Evolutionary conservation across 2,113 vertebrate genomes (phyloP), one percentile per base, ranked within the genome.

Genomic region (Agapornis roseicollis): DNA sequence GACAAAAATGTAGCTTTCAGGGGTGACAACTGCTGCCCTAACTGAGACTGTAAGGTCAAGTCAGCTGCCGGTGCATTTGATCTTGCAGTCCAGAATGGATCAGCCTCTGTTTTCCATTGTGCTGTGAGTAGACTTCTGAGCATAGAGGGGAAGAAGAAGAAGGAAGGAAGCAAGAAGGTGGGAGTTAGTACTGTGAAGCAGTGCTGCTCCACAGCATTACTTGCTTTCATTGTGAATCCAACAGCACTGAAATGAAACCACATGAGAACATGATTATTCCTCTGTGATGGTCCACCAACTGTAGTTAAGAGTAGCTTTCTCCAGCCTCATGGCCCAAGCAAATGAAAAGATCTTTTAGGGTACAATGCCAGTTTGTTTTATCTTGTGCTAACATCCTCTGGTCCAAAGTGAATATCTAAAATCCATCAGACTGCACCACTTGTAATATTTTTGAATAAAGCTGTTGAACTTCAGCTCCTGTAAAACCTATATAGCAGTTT

Each of bases 381-480:
- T 93, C 96, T 95, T 89, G 82, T 71, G 88, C 53, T 77, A 78
- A 69, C 44, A 58, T 87, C 64, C 71, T 95, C 41, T 79, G 79
- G 85, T 66, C 92, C 91, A 82, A 96, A 96, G 89, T 85, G 93
- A 95, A 76, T 94, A 93, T 97, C 71, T 96, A 93, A 97, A 96
- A 95, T 96, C 83, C 92, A 94, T 97, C 96, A 93, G 92, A 94
- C 70, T 81, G 72, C 66, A 90, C 85, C 91, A 89, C 80, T 96
- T 97, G 77, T 95, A 93, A 92, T 97, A 96, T 95, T 97, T 98
- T 93, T 94, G 92, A 95, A 91, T 97, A 96, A 97, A 91, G 33
- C 78, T 91, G 79, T 90, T 94, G 93, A 95, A 96, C 90, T 88
- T 95, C 88, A 96, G 91, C 80, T 95, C 74, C 77, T 84, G 84